Evolutionary conservation across 2,797 vertebrate species (phyloP), one percentile per base, ranked within the genome.

Genomic region (Anguilla marmorata): DNA sequence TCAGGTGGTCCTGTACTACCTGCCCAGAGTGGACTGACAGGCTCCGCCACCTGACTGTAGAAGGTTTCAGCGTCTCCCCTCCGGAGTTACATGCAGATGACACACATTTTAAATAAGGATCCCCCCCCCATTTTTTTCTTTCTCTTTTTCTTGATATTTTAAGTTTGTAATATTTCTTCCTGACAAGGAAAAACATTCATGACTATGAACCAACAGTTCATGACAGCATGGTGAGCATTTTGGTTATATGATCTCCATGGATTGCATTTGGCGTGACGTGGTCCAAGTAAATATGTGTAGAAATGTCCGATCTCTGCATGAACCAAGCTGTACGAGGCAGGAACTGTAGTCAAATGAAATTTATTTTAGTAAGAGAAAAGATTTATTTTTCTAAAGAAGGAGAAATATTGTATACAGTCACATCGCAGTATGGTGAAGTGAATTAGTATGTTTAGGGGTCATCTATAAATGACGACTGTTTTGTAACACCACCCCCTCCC

Each of bases 341-440:
- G 82, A 87, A 89, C 69, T 90, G 88, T 88, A 85, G 30, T 72
- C 63, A 89, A 89, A 91, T 88, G 86, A 86, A 85, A 88, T 88
- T 90, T 92, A 91, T 92, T 90, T 93, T 92, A 89, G 86, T 93
- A 93, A 89, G 60, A 92, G 91, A 91, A 24, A 89, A 52, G 85
- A 91, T 92, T 89, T 90, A 92, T 91, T 94, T 94, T 94, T 93
- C 88, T 92, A 93, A 89, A 87, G 88, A 92, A 69, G 48, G 91
- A 74, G 56, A 56, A 88, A 86, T 88, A 60, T 89, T 89, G 69
- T 89, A 69, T 86, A 86, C 86, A 58, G 63, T 50, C 60, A 41
- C 60, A 87, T 79, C 52, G 48, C 37, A 80, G 58, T 66, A 82
- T 60, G 52, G 72, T 66, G 82, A 54, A 76, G 45, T 76, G 30